phyloP scores from a whole-genome alignment of 2,888 invertebrate genomes.

The Drosophila testacea region DNA sequence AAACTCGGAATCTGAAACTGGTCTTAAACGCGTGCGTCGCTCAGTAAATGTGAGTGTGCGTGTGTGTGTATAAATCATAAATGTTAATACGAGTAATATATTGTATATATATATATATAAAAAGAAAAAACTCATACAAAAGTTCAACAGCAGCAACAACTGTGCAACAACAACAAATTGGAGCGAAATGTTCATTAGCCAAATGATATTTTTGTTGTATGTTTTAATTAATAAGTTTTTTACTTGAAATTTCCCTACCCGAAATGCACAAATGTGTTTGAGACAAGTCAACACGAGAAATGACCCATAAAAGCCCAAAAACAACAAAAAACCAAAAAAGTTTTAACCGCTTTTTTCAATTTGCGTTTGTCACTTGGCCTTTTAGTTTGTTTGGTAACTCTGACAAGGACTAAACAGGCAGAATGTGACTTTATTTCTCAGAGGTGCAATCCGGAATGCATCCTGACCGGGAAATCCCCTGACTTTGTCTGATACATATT shows the following conservation, averaged over 20 bases:
- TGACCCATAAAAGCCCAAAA: slow-evolving; percentile 35
- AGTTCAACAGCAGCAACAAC: slow-evolving; percentile 42
- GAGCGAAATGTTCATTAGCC: slow-evolving; percentile 46
- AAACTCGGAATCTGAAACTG: slow-evolving; percentile 63
- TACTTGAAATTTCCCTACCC: slow-evolving; percentile 37
- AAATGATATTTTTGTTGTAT: slow-evolving; percentile 42
- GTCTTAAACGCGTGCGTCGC: slow-evolving; percentile 57
- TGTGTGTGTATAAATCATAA: slow-evolving; percentile 54
- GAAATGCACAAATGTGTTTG: slow-evolving; percentile 39
- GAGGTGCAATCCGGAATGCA: slow-evolving; percentile 3
- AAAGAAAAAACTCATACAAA: slow-evolving; percentile 49
- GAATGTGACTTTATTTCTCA: background rate
- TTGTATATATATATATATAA: background rate
- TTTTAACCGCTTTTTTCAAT: slow-evolving; percentile 22
- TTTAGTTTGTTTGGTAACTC: slow-evolving; percentile 14
- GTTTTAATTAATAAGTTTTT: slow-evolving; percentile 66
- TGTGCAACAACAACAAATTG: slow-evolving; percentile 26
- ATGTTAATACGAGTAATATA: slow-evolving; percentile 59
- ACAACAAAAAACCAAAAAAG: slow-evolving; percentile 6
- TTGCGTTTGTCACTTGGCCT: slow-evolving; percentile 18
- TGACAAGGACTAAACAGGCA: slow-evolving; percentile 7
- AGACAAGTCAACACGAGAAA: slow-evolving; percentile 22
- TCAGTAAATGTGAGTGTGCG: slow-evolving; percentile 23
- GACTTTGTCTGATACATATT: background rate
- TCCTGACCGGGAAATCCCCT: slow-evolving; percentile 6